Evolutionary conservation across 2,113 vertebrate species (phyloP).

Genomic region (Ctenodactylus gundi): DNA sequence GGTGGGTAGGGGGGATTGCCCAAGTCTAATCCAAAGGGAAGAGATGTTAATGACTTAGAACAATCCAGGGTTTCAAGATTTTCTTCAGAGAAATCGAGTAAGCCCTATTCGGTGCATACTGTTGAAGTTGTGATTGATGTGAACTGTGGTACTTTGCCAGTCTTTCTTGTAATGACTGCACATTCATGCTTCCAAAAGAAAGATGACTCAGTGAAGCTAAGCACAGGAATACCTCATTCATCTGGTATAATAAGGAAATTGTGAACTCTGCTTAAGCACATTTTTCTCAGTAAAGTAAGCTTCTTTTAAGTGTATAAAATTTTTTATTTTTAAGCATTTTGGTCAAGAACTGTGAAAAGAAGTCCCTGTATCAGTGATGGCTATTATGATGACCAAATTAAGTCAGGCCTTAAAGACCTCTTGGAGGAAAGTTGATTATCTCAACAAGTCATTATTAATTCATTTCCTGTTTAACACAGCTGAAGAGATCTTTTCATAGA

Average conservation of each 20-base stretch:
- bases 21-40: conserved; percentile 7
- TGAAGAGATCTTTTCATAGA: not conserved
- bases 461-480: not conserved
- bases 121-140: not conserved
- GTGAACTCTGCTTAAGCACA: not conserved
- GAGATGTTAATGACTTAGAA: not conserved
- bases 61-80: not conserved
- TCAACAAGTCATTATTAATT: not conserved
- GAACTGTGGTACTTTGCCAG: not conserved
- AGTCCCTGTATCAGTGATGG: not conserved
- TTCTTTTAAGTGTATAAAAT: not conserved
- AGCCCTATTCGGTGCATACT: not conserved
- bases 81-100: conserved; percentile 11
- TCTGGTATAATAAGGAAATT: conserved; percentile 23
- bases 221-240: conserved; percentile 11
- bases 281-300: conserved; percentile 24
- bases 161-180: not conserved
- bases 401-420: not conserved
- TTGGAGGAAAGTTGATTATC: not conserved
- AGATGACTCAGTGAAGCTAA: conserved; percentile 40
- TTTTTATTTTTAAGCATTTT: conserved; percentile 30
- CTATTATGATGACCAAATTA: not conserved
- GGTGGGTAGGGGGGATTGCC: too few relatives aligned
- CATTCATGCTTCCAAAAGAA: conserved; percentile 23
- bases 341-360: not conserved